These are phyloP conservation scores for Octopus sinensis DNA, from an alignment of 1,140 invertebrate genomes.

Conservation along the genomic window DNA sequence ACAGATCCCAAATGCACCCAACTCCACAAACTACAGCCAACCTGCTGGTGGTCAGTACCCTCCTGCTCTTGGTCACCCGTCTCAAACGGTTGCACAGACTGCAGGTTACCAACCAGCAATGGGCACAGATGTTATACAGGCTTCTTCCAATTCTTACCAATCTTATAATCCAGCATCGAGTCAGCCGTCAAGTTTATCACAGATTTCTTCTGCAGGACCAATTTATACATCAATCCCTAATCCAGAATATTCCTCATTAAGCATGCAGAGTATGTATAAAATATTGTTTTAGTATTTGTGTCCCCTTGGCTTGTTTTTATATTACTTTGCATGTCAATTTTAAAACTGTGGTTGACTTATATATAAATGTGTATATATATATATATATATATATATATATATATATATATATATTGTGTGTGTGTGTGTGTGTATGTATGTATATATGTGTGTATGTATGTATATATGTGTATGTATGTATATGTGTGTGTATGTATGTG, in stretches of 20 bases:
- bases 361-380: background rate
- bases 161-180: constrained; percentile 7
- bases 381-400: background rate
- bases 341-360: too few relatives aligned
- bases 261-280: background rate
- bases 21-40: background rate
- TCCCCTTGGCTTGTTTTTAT: background rate
- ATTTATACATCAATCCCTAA: constrained; percentile 16
- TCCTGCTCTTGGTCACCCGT: background rate
- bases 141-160: background rate
- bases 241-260: constrained; percentile 12
- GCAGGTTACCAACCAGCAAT: background rate
- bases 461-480: too few relatives aligned
- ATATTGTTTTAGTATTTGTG: background rate
- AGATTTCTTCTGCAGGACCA: constrained; percentile 5
- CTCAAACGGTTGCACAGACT: background rate
- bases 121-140: background rate
- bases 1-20: background rate
- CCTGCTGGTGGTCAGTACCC: background rate
- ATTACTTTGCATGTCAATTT: too few relatives aligned
- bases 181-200: constrained; percentile 23
- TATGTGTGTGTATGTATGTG: too few relatives aligned
- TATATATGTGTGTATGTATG: too few relatives aligned
- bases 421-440: too few relatives aligned
- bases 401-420: too few relatives aligned